A percentile compares a stretch with the other conserved stretches of the same genome.
These are phyloP conservation scores for Clamator glandarius DNA, from an alignment of 2,797 vertebrate genomes.

Conservation along the genomic window DNA sequence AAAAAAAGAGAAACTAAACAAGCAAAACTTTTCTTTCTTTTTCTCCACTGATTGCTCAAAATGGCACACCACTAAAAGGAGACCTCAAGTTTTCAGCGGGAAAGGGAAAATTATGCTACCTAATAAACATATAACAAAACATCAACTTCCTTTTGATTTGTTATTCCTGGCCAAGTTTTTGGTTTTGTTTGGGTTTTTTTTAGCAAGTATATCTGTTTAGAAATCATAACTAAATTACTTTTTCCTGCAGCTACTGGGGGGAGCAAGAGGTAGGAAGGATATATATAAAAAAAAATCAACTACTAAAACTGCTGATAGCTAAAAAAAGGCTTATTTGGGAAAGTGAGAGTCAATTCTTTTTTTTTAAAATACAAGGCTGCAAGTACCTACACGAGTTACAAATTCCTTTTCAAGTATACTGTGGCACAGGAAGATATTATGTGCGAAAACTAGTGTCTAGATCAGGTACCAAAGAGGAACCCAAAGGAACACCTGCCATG, in stretches of 20 bases:
- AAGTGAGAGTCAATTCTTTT: background rate
- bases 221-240: constrained; percentile 19
- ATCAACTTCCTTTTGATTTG: background rate
- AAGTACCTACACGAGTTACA: background rate
- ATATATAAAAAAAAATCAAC: background rate
- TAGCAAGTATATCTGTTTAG: background rate
- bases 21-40: background rate
- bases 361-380: background rate
- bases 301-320: background rate
- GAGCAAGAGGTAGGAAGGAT: no score
- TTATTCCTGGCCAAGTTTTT: background rate
- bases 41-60: background rate
- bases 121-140: background rate
- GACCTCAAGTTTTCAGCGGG: background rate
- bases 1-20: background rate
- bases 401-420: background rate
- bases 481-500: background rate
- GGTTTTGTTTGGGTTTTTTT: no score
- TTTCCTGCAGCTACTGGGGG: background rate
- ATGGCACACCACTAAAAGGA: background rate
- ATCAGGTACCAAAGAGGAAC: background rate
- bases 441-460: background rate
- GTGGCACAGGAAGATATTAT: background rate
- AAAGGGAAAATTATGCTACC: background rate
- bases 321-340: background rate